These are phyloP conservation scores for Mya arenaria DNA, from an alignment of 1,140 invertebrate species.

Conservation along the genomic window DNA sequence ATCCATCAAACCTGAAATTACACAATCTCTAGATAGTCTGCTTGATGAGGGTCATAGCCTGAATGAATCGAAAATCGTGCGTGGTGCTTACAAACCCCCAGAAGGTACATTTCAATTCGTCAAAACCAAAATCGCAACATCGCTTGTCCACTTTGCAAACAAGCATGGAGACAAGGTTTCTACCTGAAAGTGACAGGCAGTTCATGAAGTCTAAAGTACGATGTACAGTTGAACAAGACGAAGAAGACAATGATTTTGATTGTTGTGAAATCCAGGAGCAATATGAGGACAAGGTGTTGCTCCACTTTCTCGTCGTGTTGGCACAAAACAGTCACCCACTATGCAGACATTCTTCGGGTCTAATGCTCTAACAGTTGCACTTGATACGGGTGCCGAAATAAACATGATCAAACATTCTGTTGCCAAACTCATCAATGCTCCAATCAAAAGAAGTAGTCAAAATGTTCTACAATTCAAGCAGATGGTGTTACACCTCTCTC, in stretches of 20 bases:
- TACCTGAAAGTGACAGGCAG: not conserved
- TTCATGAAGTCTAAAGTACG: not conserved
- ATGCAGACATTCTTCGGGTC: slow-evolving; percentile 29
- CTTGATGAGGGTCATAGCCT: not conserved
- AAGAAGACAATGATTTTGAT: not conserved
- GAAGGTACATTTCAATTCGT: not conserved
- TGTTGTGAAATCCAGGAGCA: not conserved
- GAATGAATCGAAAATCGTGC: not conserved
- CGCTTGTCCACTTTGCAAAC: slow-evolving; percentile 8
- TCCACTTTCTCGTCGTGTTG: not conserved
- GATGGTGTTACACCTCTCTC: slow-evolving; percentile 45
- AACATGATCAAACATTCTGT: slow-evolving; percentile 42
- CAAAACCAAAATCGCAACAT: not conserved
- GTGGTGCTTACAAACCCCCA: not conserved
- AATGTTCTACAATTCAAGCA: slow-evolving; percentile 45
- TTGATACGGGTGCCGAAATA: slow-evolving; percentile 38
- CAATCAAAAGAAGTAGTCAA: slow-evolving; percentile 46
- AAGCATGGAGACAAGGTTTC: slow-evolving; percentile 8
- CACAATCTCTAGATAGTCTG: slow-evolving; percentile 4
- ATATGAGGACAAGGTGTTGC: not conserved
- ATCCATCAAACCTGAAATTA: slow-evolving; percentile 24
- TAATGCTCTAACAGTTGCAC: not conserved
- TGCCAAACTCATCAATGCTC: slow-evolving; percentile 16
- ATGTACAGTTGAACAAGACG: not conserved
- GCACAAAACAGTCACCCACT: slow-evolving; percentile 35